Evolutionary conservation across 2,113 vertebrate genomes (phyloP).

Genomic region (Corythornis madagascariensis): DNA sequence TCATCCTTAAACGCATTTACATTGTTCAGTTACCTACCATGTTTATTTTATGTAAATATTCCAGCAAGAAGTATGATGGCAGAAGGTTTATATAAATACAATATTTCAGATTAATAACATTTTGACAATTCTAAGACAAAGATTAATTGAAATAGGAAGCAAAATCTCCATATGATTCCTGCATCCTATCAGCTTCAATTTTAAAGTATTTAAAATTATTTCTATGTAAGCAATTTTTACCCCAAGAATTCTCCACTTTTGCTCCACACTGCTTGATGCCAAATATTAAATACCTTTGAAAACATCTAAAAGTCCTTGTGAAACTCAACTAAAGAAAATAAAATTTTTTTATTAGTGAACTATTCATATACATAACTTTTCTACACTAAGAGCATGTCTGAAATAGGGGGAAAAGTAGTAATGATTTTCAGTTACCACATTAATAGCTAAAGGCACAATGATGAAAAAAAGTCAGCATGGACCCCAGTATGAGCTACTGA

Average conservation of each 20-base stretch:
- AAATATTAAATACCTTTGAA: neutral
- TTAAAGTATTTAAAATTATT: neutral
- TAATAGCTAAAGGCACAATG: neutral
- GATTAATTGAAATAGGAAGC: neutral
- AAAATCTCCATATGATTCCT: neutral
- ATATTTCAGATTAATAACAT: neutral
- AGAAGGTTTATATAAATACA: neutral
- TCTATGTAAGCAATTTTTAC: neutral
- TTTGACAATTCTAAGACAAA: neutral
- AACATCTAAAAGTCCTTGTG: fast-evolving
- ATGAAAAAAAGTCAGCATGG: fast-evolving
- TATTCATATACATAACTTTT: neutral
- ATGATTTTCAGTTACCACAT: neutral
- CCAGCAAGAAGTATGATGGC: neutral
- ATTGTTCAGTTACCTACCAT: neutral
- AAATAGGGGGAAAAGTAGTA: neutral
- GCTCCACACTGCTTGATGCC: neutral
- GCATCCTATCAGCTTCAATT: neutral
- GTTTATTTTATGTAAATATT: neutral
- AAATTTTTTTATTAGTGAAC: neutral
- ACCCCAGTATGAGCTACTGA: neutral
- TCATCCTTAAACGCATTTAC: neutral
- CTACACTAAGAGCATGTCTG: neutral
- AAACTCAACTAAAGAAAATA: neutral
- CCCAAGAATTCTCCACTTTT: neutral